Percentiles rank a stretch among this genome's conserved stretches.
Conservation (phyloP, 2,888 invertebrate species). For the Eurois occulta region DNA sequence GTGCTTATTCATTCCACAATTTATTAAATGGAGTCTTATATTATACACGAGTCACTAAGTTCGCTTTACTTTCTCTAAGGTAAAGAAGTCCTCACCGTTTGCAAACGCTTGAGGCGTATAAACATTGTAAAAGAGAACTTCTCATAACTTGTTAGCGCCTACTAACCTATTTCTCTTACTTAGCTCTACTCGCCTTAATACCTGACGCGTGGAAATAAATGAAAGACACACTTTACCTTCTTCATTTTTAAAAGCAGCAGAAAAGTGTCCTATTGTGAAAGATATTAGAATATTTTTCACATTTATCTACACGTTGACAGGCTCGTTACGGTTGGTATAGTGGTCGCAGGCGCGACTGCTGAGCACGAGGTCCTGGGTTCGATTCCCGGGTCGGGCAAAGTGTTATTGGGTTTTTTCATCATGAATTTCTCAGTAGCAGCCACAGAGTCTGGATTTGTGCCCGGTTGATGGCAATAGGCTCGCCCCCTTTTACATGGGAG, state of each 20-base stretch:
- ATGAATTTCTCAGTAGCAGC: too few species aligned
- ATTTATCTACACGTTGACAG: conserved; percentile 1
- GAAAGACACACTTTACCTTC: conserved; percentile 40
- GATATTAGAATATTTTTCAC: conserved; percentile 23
- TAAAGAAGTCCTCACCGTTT: conserved; percentile 31
- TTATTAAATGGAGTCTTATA: conserved; percentile 23
- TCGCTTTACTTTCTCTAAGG: conserved; percentile 1
- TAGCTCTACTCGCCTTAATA: conserved; percentile 50
- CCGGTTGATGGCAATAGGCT: too few species aligned
- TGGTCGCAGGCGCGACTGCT: not conserved
- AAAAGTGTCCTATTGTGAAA: conserved; percentile 18
- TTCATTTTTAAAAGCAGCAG: conserved; percentile 30
- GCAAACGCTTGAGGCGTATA: conserved; percentile 51
- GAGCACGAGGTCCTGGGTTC: too few species aligned
- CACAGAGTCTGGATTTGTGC: too few species aligned
- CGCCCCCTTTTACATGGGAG: too few species aligned
- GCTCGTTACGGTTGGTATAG: not conserved
- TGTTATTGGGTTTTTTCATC: too few species aligned
- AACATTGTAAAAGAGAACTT: conserved; percentile 56
- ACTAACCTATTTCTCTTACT: conserved; percentile 62
- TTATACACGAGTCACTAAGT: conserved; percentile 4
- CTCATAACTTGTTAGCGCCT: conserved; percentile 56
- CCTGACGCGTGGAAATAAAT: conserved; percentile 40
- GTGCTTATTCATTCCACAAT: not conserved
- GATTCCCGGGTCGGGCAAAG: too few species aligned